A percentile compares a stretch with the other conserved stretches of the same genome.
phyloP scores from a whole-genome alignment of 2,113 vertebrate genomes.

The Triplophysa siluroides region DNA sequence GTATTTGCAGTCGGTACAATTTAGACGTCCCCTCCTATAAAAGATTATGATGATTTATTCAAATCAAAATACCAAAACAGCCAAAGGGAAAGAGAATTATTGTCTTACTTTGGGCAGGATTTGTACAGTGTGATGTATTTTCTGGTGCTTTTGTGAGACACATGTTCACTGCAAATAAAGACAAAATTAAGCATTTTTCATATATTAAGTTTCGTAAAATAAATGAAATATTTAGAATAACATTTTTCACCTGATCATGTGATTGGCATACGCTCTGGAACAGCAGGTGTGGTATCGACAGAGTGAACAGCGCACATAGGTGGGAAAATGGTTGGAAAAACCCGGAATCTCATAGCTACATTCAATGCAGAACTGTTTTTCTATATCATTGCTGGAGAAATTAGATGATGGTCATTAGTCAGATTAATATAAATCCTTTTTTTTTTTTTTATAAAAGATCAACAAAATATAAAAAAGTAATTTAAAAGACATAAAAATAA shows the following conservation, averaged over 20 bases:
- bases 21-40: constrained; percentile 72
- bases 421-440: not conserved
- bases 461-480: constrained; percentile 22
- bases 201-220: not conserved
- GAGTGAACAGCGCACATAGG: constrained; percentile 84
- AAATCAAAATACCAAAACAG: not conserved
- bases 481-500: not conserved
- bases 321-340: constrained; percentile 85
- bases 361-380: constrained; percentile 80
- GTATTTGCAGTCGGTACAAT: constrained; percentile 78
- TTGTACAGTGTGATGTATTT: constrained; percentile 83
- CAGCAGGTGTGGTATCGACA: constrained; percentile 88
- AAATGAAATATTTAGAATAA: not conserved
- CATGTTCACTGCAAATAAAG: constrained; percentile 76
- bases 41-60: not conserved
- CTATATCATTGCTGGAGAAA: constrained; percentile 66
- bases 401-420: not conserved
- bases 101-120: constrained; percentile 75
- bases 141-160: constrained; percentile 77
- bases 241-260: constrained; percentile 85
- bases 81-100: not conserved
- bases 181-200: not conserved
- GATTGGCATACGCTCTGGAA: constrained; percentile 86
- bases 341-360: constrained; percentile 83
- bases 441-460: not conserved